Conservation (phyloP, 2,797 vertebrate genomes). For the Phalanger gymnotis region DNA sequence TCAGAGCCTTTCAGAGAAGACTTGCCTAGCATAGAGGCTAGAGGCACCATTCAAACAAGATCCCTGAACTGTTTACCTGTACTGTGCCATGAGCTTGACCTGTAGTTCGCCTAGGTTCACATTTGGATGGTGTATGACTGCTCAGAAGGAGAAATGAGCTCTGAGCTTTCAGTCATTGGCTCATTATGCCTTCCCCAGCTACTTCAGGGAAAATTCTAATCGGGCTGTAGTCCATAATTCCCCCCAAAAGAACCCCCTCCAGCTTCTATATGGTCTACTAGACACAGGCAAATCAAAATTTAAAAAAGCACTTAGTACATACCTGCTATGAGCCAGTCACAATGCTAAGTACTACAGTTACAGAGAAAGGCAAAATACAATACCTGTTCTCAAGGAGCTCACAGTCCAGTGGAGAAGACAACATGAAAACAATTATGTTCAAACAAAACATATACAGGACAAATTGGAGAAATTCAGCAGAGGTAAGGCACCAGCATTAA, state of each 20-base stretch:
- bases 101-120: not conserved
- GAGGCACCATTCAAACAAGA: not conserved
- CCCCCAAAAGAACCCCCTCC: not conserved
- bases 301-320: not conserved
- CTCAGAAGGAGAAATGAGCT: not conserved
- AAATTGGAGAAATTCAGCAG: not conserved
- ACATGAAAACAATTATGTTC: not conserved
- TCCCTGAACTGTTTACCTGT: not conserved
- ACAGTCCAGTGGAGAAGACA: not conserved
- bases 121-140: not conserved
- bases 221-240: not conserved
- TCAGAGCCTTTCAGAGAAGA: too few relatives aligned
- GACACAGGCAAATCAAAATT: not conserved
- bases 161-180: not conserved
- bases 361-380: too few relatives aligned
- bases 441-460: not conserved
- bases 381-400: not conserved
- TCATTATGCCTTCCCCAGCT: not conserved
- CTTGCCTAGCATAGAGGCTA: not conserved
- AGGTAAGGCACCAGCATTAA: not conserved
- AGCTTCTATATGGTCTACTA: not conserved
- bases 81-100: not conserved
- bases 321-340: not conserved
- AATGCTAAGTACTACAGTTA: not conserved
- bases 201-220: not conserved